Evolutionary conservation across 1,140 invertebrate genomes (phyloP).

Genomic region (Hylyphantes graminicola): DNA sequence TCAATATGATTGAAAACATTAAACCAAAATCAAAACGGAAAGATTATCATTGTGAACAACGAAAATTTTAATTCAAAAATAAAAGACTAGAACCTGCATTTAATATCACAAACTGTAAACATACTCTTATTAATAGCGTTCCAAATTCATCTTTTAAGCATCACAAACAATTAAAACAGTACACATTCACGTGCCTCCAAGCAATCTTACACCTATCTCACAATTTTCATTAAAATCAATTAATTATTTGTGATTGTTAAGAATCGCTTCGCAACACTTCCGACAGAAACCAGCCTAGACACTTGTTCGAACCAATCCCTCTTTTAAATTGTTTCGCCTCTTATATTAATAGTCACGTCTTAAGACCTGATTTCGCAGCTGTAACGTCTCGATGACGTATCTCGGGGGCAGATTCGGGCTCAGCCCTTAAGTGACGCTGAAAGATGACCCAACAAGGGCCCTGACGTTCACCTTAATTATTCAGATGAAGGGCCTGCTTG

Average conservation of each 20-base stretch:
- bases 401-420: constrained; percentile 27
- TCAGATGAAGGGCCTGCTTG: neutral
- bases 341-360: constrained; percentile 45
- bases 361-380: constrained; percentile 31
- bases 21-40: too few relatives aligned
- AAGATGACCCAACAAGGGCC: constrained; percentile 38
- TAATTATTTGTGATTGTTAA: constrained; percentile 16
- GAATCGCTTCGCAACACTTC: neutral
- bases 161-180: too few relatives aligned
- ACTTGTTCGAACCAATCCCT: constrained; percentile 15
- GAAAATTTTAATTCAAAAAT: too few relatives aligned
- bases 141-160: too few relatives aligned
- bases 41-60: too few relatives aligned
- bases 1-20: too few relatives aligned
- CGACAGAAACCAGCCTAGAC: constrained; percentile 1
- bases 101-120: too few relatives aligned
- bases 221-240: constrained; percentile 23
- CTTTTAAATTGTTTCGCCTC: constrained; percentile 35
- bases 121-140: too few relatives aligned
- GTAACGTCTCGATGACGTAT: constrained; percentile 36
- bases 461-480: constrained; percentile 53
- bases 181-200: too few relatives aligned
- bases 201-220: too few relatives aligned
- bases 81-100: too few relatives aligned
- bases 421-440: constrained; percentile 43